These are phyloP conservation scores for Mycalesis mineus DNA, from an alignment of 2,888 invertebrate species.

Conservation along the genomic window DNA sequence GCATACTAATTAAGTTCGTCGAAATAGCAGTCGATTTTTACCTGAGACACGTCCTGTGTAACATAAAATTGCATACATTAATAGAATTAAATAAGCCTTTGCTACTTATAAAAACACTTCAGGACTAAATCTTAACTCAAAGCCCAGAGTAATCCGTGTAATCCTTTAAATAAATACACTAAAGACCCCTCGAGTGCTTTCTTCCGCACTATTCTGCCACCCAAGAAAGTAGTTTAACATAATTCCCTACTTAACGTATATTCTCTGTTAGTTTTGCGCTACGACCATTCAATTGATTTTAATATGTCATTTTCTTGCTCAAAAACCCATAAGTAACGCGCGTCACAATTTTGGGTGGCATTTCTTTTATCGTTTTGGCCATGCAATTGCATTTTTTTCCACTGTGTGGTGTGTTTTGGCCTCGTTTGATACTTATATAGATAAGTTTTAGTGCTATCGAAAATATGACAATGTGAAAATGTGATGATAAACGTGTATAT, in stretches of 20 bases:
- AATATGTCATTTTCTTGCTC: slow-evolving; percentile 36
- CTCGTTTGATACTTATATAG: no score
- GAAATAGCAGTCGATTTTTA: no score
- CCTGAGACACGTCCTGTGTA: neutral
- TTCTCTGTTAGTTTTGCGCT: slow-evolving; percentile 42
- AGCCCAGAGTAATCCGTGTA: slow-evolving; percentile 54
- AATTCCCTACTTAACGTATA: slow-evolving; percentile 27
- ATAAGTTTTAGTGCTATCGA: no score
- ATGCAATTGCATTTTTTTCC: neutral
- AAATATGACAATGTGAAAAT: no score
- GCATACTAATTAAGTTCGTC: no score
- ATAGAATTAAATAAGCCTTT: slow-evolving; percentile 11
- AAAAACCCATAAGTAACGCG: slow-evolving; percentile 37
- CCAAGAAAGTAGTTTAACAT: slow-evolving; percentile 46
- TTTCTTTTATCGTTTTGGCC: slow-evolving; percentile 30
- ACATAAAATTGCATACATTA: slow-evolving; percentile 12
- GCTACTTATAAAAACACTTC: slow-evolving; percentile 48
- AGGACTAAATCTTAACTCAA: slow-evolving; percentile 36
- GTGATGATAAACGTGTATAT: no score
- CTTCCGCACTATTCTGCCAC: slow-evolving; percentile 42
- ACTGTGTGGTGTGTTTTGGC: neutral
- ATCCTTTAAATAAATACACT: slow-evolving; percentile 68
- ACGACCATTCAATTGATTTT: slow-evolving; percentile 30
- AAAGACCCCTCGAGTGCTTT: slow-evolving; percentile 48
- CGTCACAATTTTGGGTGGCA: slow-evolving; percentile 45